Base-by-base conservation (phyloP, 1,140 invertebrate genomes). In the Pogonomyrmex californicus region DNA sequence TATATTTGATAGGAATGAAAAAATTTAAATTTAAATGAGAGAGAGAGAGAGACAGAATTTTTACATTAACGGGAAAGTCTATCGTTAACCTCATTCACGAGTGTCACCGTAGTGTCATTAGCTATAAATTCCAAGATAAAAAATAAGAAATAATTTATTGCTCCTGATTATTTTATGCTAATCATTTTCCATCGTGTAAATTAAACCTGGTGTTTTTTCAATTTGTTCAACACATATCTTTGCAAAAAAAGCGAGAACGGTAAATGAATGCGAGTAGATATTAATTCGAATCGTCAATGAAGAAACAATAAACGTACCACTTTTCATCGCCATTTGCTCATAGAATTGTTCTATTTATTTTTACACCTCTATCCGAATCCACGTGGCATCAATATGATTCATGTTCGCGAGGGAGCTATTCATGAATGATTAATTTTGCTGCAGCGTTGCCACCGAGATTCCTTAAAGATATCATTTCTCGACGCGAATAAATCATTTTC, bases 11-110 rank as follows among this genome's bases (percentile, higher is more conserved):
- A 10, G 1, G 65, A 78, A 68, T 30, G 17, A 68, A 10, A 23
- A 68, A 68, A 36, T 44, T 9, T 63, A n/a, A 63, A 47, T 63
- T 10, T 33, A 65, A 78, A 78, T 65, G 44, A 36, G 41, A 77
- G 38, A 44, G 23, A 62, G 9, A 58, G 44, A 36, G 41, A 77
- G 38, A 44, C 38, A 62, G 9, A 58, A 49, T 60, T 47, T 65
- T 78, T 78, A 33, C 5, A 65, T 78, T 60, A 78, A 78, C 76
- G 76, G 58, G 60, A 78, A 49, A 63, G 5, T 78, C 41, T 30
- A 65, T 78, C 76, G 58, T 78, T 78, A 78, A 78, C 60, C 76
- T 38, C 23, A 65, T 65, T 78, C 76, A 49, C 12, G 41, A 68
- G 33, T 23, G 23, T 65, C 17, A 17, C 44, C 41, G 41, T 17